Conservation (phyloP, 2,797 vertebrate genomes). For the Danio jaintianensis region DNA sequence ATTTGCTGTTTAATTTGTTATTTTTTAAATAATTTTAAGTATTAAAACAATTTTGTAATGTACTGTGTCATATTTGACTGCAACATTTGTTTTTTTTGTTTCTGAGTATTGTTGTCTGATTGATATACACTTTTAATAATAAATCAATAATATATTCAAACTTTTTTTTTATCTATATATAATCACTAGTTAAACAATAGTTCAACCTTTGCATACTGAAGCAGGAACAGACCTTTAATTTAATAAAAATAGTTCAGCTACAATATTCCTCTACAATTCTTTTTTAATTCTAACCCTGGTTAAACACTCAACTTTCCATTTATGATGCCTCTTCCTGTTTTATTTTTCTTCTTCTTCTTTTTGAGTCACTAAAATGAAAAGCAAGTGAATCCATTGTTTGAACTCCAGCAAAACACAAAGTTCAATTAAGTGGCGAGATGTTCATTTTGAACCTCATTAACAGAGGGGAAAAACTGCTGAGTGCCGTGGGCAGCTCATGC, state of each 20-base stretch:
- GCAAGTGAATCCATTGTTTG: constrained; percentile 29
- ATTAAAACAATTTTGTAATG: too few species aligned
- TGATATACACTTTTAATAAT: too few species aligned
- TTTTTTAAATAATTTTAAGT: too few species aligned
- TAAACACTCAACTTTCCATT: neutral
- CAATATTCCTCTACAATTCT: neutral
- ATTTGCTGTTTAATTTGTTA: too few species aligned
- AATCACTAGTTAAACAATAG: too few species aligned
- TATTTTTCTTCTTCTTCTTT: neutral
- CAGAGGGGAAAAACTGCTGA: constrained; percentile 30
- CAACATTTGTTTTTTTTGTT: too few species aligned
- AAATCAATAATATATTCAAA: too few species aligned
- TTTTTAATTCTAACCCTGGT: constrained; percentile 8
- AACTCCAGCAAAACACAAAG: constrained; percentile 23
- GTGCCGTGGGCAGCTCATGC: constrained; percentile 3
- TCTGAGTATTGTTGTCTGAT: too few species aligned
- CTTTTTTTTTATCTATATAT: too few species aligned
- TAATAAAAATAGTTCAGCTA: neutral
- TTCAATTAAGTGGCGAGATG: constrained; percentile 45
- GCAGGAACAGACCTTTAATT: neutral
- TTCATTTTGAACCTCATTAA: constrained; percentile 55
- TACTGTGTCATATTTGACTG: too few species aligned
- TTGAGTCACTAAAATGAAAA: constrained; percentile 6
- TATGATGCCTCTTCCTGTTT: neutral
- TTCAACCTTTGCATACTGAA: neutral